A percentile compares a stretch with the other conserved stretches of the same genome.
Evolutionary conservation across 2,888 invertebrate genomes (phyloP).

Genomic region (Nymphalis c-album): DNA sequence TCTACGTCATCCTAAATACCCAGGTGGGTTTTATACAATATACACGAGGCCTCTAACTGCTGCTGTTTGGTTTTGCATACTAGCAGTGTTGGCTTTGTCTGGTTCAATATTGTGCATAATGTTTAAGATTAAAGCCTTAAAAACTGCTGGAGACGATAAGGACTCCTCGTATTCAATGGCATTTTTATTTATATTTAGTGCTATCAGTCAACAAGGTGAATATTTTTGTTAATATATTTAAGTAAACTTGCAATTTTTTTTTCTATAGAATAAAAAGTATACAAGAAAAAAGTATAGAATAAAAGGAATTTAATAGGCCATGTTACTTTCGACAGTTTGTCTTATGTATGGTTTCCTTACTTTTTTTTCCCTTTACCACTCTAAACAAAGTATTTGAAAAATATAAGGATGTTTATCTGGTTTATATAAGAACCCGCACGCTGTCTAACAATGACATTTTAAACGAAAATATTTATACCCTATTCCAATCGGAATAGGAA

Average conservation of each 20-base stretch:
- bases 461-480: no score
- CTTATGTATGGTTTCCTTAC: no score
- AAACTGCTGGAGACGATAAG: constrained; percentile 41
- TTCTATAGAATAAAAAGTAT: not conserved
- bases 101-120: constrained; percentile 49
- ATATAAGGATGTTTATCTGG: no score
- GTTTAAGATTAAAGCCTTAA: constrained; percentile 48
- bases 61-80: constrained; percentile 80
- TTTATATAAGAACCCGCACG: no score
- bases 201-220: constrained; percentile 75
- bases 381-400: no score
- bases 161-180: constrained; percentile 73
- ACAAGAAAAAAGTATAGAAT: no score
- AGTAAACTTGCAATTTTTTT: not conserved
- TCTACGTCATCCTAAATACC: constrained; percentile 84
- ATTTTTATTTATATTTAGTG: constrained; percentile 68
- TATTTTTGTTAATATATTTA: not conserved
- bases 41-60: constrained; percentile 83
- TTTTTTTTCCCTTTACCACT: no score
- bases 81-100: constrained; percentile 56
- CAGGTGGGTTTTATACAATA: constrained; percentile 81
- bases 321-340: no score
- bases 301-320: not conserved
- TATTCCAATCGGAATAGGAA: no score
- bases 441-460: no score